Evolutionary conservation across 2,888 invertebrate genomes (phyloP).

Genomic region (Beris morrisii): DNA sequence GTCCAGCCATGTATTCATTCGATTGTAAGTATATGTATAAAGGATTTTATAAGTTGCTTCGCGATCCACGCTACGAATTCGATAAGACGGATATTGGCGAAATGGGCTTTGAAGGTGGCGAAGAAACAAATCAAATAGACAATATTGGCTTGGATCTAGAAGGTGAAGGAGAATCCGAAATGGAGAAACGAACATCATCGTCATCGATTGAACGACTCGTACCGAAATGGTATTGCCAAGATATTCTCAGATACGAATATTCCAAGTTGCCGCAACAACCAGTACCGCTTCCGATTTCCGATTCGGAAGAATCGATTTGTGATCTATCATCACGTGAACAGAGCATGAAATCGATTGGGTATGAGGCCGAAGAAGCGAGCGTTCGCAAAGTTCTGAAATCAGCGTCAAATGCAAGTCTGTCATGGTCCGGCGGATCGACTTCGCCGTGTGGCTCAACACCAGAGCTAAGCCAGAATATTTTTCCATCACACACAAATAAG

Average conservation of each 20-base stretch:
- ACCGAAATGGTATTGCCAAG: constrained; percentile 66
- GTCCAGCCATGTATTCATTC: constrained; percentile 75
- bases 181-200: constrained; percentile 2
- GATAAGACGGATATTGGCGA: neutral
- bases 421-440: neutral
- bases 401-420: constrained; percentile 4
- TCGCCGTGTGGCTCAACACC: constrained; percentile 17
- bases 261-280: constrained; percentile 72
- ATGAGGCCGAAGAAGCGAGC: neutral
- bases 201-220: neutral
- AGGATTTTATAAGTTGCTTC: constrained; percentile 67
- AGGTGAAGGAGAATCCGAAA: neutral
- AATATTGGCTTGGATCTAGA: constrained; percentile 30
- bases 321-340: constrained; percentile 40
- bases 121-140: constrained; percentile 16
- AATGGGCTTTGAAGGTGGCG: neutral
- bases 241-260: constrained; percentile 67
- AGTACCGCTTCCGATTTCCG: constrained; percentile 65
- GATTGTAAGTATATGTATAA: constrained; percentile 76
- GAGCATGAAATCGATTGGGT: neutral
- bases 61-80: constrained; percentile 50
- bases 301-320: constrained; percentile 59
- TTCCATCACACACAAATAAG: no score
- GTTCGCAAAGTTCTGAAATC: neutral
- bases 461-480: neutral